Base-by-base conservation (phyloP, 1,140 invertebrate genomes). In the Heterodera carotae region DNA sequence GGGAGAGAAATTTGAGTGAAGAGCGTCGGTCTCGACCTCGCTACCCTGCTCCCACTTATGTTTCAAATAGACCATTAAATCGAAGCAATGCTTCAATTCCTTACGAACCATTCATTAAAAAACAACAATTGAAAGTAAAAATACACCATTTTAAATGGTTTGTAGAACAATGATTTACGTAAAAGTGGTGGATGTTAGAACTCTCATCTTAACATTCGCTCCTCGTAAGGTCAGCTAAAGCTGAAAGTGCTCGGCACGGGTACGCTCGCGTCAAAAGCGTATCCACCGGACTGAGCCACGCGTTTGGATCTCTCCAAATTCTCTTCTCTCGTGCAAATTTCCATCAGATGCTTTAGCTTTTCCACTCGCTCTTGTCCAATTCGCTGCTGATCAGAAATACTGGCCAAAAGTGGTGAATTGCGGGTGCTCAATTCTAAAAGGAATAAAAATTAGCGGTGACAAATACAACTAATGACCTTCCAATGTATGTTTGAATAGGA, bases 261-360 rank as follows among this genome's bases (percentile, higher is more conserved):
- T 36, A 60, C 80, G 27, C 31, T 60, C 7, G 69, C 69, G 62
- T 84, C 79, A 64, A 83, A 84, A 22, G 43, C 56, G 68, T 82
- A 83, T 29, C 82, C 82, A 48, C 82, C 82, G 29, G 68, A 53
- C 25, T 68, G 69, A 7, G 27, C 62, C 43, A 84, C 31, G 36
- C 60, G 53, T 5, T 72, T 77, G 15, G 82, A 85, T 15, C 69
- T 33, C 22, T 76, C 59, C 29, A 82, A 75, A 64, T 83, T 80
- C 64, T 81, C 79, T 48, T 83, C 67, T 62, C 64, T 59, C 62
- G 43, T 68, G 70, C 82, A 83, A 39, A 82, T 33, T 15, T 68
- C 78, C 27, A 84, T 68, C 18, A 83, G 64, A 48, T 78, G 36
- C 36, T 81, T 64, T 5, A 83, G 73, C 29, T 85, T 69, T 8